Evolutionary conservation across 2,113 vertebrate genomes (phyloP), one percentile per base, ranked within the genome.

Genomic region (Nettapus auritus): DNA sequence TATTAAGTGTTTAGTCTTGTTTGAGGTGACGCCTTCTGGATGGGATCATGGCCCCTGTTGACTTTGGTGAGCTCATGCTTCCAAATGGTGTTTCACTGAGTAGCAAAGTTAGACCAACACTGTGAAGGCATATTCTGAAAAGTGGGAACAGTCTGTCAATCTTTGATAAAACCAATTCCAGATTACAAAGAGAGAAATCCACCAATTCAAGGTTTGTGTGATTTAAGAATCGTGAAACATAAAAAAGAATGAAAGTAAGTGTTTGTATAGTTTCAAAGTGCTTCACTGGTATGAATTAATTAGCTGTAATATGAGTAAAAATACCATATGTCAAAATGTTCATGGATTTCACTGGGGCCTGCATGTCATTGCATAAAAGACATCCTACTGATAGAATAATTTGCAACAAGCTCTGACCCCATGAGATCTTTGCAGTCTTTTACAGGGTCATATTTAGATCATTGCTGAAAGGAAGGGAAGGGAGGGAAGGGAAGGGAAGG

Each of bases 281-380:
- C 63, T 93, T 93, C 63, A 80, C 19, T 46, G 55, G 63, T 55
- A 80, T 66, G 62, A 94, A 77, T 92, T 90, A 88, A 83, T 89
- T 64, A 79, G 31, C 38, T 76, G 42, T 53, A 86, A 71, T 53
- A 75, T 22, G 69, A 92, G 33, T 57, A 55, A 92, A 95, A 91
- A 33, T 33, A 31, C 10, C 50, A 53, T 40, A 91, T 85, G 25
- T 56, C 50, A 94, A 68, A 94, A 71, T 53, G 59, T 55, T 93
- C 81, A 34, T 0, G 0, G 44, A 74, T 79, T 87, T 95, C 36
- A 50, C 2, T 60, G 22, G 26, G 28, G 17, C 46, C 29, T 21
- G 9, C 20, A 59, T 63, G 44, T 33, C 55, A 57, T 79, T 75
- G 44, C 40, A 52, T 4, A 50, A 29, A 85, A 91, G 33, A 69